These are phyloP conservation scores for Theonella swinhoei DNA, from an alignment of 37 sponge, comb jelly and placozoan species.

Conservation along the genomic window DNA sequence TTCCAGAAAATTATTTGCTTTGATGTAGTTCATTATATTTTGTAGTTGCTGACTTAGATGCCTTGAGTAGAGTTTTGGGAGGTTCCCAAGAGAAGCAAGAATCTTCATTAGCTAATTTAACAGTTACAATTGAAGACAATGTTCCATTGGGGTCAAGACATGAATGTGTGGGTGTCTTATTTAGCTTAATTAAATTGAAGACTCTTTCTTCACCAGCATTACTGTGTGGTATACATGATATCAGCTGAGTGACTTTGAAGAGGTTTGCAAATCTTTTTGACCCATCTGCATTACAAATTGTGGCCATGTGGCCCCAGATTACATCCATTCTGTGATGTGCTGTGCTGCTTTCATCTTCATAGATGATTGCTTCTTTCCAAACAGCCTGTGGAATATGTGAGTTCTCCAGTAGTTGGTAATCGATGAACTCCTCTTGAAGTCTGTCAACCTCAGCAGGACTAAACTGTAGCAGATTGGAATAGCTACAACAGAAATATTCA, in stretches of 20 bases:
- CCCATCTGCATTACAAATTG: constrained; percentile 24
- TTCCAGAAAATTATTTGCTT: too few species aligned
- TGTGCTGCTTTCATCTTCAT: constrained; percentile 13
- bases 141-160: constrained; percentile 58
- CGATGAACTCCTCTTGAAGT: constrained; percentile 39
- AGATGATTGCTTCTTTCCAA: constrained; percentile 18
- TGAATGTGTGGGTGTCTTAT: constrained; percentile 43
- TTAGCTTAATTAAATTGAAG: constrained; percentile 27
- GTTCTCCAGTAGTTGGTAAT: constrained; percentile 34
- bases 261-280: constrained; percentile 29
- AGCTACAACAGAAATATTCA: constrained; percentile 26
- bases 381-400: constrained; percentile 30
- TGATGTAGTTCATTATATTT: too few species aligned
- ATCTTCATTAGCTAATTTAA: too few species aligned
- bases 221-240: constrained; percentile 40
- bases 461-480: constrained; percentile 8
- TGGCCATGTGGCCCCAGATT: constrained; percentile 41
- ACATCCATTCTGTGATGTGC: constrained; percentile 36
- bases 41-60: too few species aligned
- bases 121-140: constrained; percentile 39
- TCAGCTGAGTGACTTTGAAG: constrained; percentile 36
- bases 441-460: constrained; percentile 4
- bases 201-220: constrained; percentile 45
- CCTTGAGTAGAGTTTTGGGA: too few species aligned
- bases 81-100: too few species aligned